phyloP scores from a whole-genome alignment of 2,113 vertebrate species.

The Phylloscopus trochilus region DNA sequence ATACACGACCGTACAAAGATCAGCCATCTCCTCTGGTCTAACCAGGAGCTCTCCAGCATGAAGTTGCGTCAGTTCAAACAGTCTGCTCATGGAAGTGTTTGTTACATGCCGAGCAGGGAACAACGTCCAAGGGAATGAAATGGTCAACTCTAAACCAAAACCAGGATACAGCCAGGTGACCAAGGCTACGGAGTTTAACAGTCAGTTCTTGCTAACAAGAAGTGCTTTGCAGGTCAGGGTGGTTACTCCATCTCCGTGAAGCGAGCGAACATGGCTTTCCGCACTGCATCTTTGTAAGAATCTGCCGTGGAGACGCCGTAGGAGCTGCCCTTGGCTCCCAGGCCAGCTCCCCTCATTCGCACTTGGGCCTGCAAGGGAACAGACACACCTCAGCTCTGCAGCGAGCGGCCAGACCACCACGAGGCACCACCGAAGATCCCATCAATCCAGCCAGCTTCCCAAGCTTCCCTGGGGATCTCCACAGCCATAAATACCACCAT shows the following conservation, averaged over 20 bases:
- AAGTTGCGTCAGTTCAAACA: slow-evolving; percentile 12
- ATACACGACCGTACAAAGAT: slow-evolving; percentile 62
- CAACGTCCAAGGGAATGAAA: slow-evolving; percentile 54
- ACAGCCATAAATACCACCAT: background rate
- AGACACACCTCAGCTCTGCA: background rate
- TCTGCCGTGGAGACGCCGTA: slow-evolving; percentile 90
- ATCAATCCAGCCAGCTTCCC: background rate
- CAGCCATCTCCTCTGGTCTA: slow-evolving; percentile 39
- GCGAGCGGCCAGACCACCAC: fast-evolving
- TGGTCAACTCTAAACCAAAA: slow-evolving; percentile 57
- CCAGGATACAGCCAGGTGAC: slow-evolving; percentile 50
- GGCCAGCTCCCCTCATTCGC: slow-evolving; percentile 90
- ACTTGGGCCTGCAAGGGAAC: slow-evolving; percentile 84
- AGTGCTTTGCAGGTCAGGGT: background rate
- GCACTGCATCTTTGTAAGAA: slow-evolving; percentile 95
- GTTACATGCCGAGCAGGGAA: slow-evolving; percentile 20
- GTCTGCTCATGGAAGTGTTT: slow-evolving; percentile 27
- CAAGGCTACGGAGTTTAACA: slow-evolving; percentile 47
- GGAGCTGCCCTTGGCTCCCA: slow-evolving; percentile 93
- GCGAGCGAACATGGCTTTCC: slow-evolving; percentile 98
- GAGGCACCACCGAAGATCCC: too few relatives aligned
- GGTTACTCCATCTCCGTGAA: slow-evolving; percentile 95
- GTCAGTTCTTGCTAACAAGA: slow-evolving; percentile 24
- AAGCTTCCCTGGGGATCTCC: background rate
- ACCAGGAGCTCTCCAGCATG: slow-evolving; percentile 52